phyloP scores from a whole-genome alignment of 1,140 invertebrate genomes.

The Sarcophaga bullata region DNA sequence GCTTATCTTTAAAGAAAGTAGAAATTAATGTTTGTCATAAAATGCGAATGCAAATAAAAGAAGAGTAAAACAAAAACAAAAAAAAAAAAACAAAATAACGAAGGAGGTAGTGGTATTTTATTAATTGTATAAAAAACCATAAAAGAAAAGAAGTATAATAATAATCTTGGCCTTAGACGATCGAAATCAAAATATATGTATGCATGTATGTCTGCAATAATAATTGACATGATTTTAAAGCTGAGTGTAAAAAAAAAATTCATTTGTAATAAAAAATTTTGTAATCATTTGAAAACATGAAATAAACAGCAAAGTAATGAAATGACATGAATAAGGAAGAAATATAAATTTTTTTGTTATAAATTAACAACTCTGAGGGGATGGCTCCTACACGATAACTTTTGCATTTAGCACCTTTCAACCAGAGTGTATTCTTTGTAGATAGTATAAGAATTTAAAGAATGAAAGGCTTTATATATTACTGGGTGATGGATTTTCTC shows the following conservation, averaged over 20 bases:
- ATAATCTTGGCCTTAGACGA: not conserved
- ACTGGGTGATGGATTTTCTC: no score
- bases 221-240: not conserved
- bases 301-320: not conserved
- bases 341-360: not conserved
- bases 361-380: no score
- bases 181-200: no score
- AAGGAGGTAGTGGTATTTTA: slow-evolving; percentile 22
- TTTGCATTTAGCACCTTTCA: no score
- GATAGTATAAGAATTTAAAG: no score
- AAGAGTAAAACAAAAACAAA: not conserved
- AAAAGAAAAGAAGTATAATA: no score
- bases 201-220: not conserved
- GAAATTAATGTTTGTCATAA: slow-evolving; percentile 25
- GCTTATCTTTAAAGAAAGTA: slow-evolving; percentile 18
- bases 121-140: not conserved
- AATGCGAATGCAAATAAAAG: not conserved
- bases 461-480: no score
- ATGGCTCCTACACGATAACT: no score
- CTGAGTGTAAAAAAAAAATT: no score
- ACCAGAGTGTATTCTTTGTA: no score
- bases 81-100: no score
- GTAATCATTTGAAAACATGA: not conserved
- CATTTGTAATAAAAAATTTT: not conserved
- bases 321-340: not conserved